Percentiles rank a stretch among this genome's conserved stretches.
phyloP scores from a whole-genome alignment of 2,113 vertebrate species.

The Cryptomyrus ogoouensis region DNA sequence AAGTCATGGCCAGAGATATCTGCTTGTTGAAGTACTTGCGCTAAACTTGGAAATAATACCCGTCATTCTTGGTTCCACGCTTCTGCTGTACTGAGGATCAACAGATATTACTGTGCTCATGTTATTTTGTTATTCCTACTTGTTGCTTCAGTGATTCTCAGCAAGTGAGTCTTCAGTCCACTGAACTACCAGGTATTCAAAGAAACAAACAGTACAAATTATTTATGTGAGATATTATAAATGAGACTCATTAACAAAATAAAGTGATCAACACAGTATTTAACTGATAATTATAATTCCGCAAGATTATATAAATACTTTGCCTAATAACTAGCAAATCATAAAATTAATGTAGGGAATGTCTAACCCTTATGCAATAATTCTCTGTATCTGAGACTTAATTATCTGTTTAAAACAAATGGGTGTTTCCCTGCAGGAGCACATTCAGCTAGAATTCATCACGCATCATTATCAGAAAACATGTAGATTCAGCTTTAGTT shows the following conservation, averaged over 20 bases:
- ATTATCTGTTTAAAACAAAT: not conserved
- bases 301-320: not conserved
- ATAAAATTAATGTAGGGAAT: not conserved
- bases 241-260: not conserved
- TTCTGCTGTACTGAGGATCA: not conserved
- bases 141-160: not conserved
- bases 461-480: not conserved
- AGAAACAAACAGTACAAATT: not conserved
- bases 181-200: not conserved
- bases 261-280: not conserved
- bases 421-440: not conserved
- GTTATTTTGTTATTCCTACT: not conserved
- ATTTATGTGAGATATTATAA: not conserved
- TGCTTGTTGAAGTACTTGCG: not conserved
- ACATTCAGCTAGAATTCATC: not conserved
- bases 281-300: not conserved
- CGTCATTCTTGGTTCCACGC: not conserved
- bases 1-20: not conserved
- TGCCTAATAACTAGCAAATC: not conserved
- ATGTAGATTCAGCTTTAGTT: not conserved
- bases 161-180: not conserved
- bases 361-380: not conserved
- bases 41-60: not conserved
- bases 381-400: not conserved
- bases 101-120: not conserved